phyloP scores from a whole-genome alignment of 2,888 invertebrate genomes.

The Adelognathus sp. region DNA sequence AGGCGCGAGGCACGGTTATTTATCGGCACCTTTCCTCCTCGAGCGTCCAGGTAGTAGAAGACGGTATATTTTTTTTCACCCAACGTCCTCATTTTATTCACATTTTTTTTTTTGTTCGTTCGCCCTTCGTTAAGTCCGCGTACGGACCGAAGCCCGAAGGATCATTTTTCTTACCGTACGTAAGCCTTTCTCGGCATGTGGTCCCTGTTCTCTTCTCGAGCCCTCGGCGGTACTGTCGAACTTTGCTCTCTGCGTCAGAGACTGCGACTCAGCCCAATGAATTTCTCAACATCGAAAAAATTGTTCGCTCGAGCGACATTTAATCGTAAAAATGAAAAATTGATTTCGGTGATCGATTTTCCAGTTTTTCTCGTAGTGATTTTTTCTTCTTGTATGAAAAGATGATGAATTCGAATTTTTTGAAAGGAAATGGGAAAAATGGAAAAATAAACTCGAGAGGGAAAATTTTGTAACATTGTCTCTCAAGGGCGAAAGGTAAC shows the following conservation, averaged over 20 bases:
- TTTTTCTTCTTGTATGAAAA: too few relatives aligned
- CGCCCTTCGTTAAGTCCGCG: not conserved
- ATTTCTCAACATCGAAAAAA: too few relatives aligned
- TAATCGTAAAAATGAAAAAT: too few relatives aligned
- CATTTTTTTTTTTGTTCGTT: slow-evolving; percentile 14
- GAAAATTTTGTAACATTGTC: too few relatives aligned
- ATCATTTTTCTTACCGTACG: slow-evolving; percentile 51
- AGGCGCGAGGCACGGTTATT: slow-evolving; percentile 59
- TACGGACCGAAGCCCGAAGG: slow-evolving; percentile 19
- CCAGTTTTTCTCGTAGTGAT: too few relatives aligned
- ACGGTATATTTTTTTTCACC: slow-evolving; percentile 34
- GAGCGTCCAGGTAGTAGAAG: slow-evolving; percentile 52
- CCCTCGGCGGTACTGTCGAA: not conserved
- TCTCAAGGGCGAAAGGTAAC: too few relatives aligned
- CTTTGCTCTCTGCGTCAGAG: slow-evolving; percentile 17
- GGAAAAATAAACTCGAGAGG: too few relatives aligned
- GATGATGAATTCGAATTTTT: too few relatives aligned
- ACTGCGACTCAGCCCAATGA: not conserved
- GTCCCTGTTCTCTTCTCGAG: slow-evolving; percentile 29
- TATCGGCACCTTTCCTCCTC: slow-evolving; percentile 55
- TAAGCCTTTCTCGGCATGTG: slow-evolving; percentile 57
- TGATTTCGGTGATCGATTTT: too few relatives aligned
- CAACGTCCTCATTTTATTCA: slow-evolving; percentile 11
- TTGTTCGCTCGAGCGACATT: too few relatives aligned
- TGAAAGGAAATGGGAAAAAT: too few relatives aligned